A percentile compares a stretch with the other conserved stretches of the same genome.
Conservation (phyloP, 2,888 invertebrate genomes). For the Arrhopalites spinosus region DNA sequence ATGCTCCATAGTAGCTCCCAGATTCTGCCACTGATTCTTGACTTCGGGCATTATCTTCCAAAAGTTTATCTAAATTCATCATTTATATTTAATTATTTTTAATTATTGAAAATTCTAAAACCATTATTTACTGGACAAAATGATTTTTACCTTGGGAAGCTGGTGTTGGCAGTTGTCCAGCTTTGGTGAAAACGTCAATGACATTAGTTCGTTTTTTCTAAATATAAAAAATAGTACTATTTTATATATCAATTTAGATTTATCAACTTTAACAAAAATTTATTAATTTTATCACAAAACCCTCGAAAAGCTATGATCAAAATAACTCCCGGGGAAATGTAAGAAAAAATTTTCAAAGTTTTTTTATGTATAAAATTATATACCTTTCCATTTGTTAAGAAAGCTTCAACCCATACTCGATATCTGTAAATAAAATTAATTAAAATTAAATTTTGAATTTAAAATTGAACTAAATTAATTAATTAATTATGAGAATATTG, state of each 20-base stretch:
- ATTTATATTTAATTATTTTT: neutral
- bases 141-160: conserved; percentile 63
- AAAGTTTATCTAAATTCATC: conserved; percentile 19
- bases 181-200: conserved; percentile 83
- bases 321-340: too few relatives aligned
- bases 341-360: too few relatives aligned
- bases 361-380: too few relatives aligned
- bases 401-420: conserved; percentile 85
- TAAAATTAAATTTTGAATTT: neutral
- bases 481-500: too few relatives aligned
- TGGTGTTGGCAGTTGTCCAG: conserved; percentile 64
- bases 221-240: too few relatives aligned
- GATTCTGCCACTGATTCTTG: conserved; percentile 61
- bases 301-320: too few relatives aligned
- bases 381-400: conserved; percentile 87
- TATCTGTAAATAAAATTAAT: conserved; percentile 64
- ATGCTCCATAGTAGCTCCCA: conserved; percentile 84
- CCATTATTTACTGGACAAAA: too few relatives aligned
- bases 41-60: conserved; percentile 28
- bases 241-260: too few relatives aligned
- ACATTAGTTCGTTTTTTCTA: conserved; percentile 88
- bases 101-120: neutral
- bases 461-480: too few relatives aligned
- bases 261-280: too few relatives aligned
- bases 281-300: too few relatives aligned